Percentiles rank a stretch among this genome's conserved stretches.
Evolutionary conservation across 2,113 vertebrate species (phyloP).

Genomic region (Mormyrus lacerda): DNA sequence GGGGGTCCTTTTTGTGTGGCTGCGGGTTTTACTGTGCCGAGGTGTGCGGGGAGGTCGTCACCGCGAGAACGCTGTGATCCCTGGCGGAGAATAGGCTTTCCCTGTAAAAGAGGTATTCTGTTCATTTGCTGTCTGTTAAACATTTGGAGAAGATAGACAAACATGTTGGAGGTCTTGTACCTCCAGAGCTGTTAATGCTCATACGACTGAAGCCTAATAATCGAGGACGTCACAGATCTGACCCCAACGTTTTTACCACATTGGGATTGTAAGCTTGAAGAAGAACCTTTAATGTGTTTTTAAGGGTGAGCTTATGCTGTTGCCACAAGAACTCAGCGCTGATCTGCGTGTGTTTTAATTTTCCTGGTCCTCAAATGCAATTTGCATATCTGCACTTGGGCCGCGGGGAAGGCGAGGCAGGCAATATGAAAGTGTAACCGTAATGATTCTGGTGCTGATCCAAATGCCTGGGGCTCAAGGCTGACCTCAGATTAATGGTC

Average conservation of each 20-base stretch:
- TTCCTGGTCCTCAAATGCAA: neutral
- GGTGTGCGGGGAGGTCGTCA: neutral
- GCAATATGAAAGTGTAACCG: neutral
- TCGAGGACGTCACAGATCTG: constrained; percentile 12
- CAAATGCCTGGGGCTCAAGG: neutral
- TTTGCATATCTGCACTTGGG: neutral
- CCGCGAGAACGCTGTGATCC: constrained; percentile 14
- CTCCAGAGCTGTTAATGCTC: constrained; percentile 32
- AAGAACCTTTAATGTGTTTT: neutral
- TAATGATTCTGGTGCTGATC: neutral
- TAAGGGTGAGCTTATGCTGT: neutral
- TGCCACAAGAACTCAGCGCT: neutral
- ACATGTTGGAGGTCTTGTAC: constrained; percentile 38
- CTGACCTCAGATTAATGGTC: neutral
- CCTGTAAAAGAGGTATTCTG: constrained; percentile 34
- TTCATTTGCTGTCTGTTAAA: constrained; percentile 41
- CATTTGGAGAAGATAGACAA: constrained; percentile 24
- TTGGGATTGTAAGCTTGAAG: neutral
- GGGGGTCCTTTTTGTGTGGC: constrained; percentile 14
- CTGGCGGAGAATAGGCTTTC: constrained; percentile 24
- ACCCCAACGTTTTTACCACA: neutral
- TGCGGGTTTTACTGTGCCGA: constrained; percentile 32
- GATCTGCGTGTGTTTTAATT: neutral
- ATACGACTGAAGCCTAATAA: neutral
- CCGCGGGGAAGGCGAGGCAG: neutral